phyloP scores from a whole-genome alignment of 2,888 invertebrate genomes.

The Mythimna lalbum region DNA sequence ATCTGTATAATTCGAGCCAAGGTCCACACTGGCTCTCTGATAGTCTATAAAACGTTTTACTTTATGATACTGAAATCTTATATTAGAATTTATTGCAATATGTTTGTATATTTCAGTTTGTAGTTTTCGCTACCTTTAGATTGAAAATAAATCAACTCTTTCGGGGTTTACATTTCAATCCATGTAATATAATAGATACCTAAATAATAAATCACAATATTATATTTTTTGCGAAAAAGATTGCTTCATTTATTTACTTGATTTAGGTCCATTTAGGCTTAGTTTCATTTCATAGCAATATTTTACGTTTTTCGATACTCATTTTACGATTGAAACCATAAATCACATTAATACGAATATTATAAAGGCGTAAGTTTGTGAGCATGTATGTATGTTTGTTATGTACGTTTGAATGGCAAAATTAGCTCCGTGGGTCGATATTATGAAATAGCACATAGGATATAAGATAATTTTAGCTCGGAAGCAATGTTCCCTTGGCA shows the following conservation, averaged over 20 bases:
- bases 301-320: neutral
- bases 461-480: no score
- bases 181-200: neutral
- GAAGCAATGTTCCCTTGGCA: no score
- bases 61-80: slow-evolving; percentile 49
- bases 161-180: slow-evolving; percentile 1
- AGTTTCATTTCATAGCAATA: neutral
- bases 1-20: slow-evolving; percentile 56
- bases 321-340: neutral
- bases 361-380: no score
- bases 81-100: slow-evolving; percentile 24
- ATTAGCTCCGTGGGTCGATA: no score
- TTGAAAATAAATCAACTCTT: neutral
- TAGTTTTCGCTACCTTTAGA: slow-evolving; percentile 9
- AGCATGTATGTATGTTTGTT: no score
- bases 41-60: slow-evolving; percentile 63
- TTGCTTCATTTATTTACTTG: slow-evolving; percentile 7
- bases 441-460: no score
- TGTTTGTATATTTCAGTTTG: neutral
- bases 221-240: neutral
- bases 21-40: slow-evolving; percentile 50
- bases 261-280: neutral
- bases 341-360: neutral
- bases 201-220: slow-evolving; percentile 6
- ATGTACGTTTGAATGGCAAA: no score